Percentiles rank a stretch among this genome's conserved stretches.
These are phyloP conservation scores for Acanthochromis polyacanthus DNA, from an alignment of 2,113 vertebrate genomes.

Conservation along the genomic window DNA sequence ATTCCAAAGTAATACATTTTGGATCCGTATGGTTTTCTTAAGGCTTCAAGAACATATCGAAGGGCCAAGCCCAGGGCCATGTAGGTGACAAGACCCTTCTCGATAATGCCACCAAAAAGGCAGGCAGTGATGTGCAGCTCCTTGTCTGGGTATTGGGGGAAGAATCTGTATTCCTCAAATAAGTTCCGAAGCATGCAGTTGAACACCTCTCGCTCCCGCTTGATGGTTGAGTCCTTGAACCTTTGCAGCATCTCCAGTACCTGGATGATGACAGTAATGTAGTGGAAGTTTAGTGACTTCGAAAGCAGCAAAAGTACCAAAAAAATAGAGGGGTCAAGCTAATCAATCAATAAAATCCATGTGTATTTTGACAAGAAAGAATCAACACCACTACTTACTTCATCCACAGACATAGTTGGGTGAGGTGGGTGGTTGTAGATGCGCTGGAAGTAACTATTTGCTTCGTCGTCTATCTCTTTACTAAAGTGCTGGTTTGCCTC, in stretches of 20 bases:
- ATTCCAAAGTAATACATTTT: conserved; percentile 99
- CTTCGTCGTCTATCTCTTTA: conserved; percentile 99
- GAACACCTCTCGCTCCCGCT: conserved; percentile 97
- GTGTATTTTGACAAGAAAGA: neutral
- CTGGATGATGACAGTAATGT: conserved; percentile 67
- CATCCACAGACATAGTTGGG: conserved; percentile 99
- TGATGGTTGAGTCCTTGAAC: conserved; percentile 98
- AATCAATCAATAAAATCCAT: neutral
- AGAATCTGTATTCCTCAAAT: conserved; percentile 99
- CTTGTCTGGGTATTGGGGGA: conserved; percentile 98
- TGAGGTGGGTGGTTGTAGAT: conserved; percentile 99
- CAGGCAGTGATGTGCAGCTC: conserved; percentile 99
- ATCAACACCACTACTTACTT: conserved; percentile 84
- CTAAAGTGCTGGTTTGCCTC: conserved; percentile 99
- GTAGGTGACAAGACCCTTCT: conserved; percentile 98
- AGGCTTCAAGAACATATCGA: conserved; percentile 98
- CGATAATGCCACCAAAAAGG: conserved; percentile 98
- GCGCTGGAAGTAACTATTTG: conserved; percentile 99
- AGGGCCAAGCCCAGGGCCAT: conserved; percentile 97
- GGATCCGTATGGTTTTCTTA: conserved; percentile 97
- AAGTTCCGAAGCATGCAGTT: conserved; percentile 99
- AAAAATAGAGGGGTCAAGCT: neutral
- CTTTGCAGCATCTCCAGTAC: conserved; percentile 99
- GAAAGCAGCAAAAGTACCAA: too few species aligned
- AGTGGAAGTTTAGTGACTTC: too few species aligned